Evolutionary conservation across 2,113 vertebrate species (phyloP), one percentile per base, ranked within the genome.

Genomic region (Thamnaconus septentrionalis): DNA sequence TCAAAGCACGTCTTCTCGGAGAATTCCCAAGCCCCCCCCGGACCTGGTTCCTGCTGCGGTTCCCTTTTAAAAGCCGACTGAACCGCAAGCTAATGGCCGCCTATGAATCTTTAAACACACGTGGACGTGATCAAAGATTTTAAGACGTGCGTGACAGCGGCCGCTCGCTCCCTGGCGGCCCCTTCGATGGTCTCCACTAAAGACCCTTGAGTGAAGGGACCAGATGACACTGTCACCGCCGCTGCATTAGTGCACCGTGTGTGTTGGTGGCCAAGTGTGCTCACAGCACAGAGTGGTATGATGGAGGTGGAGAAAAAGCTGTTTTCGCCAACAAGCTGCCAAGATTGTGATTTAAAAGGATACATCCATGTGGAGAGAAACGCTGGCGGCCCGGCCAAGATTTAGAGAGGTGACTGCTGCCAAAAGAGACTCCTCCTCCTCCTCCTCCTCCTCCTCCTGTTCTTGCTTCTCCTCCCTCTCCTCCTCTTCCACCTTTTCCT

Each of bases 51-150:
- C 77, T 62, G 56, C 61, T 54, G 18, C 18, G 18, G 18, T 31
- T 71, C 66, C 59, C 58, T 72, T 82, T 81, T 89, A 83, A 87
- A 88, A 80, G 82, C 83, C 71, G 64, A 79, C 79, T 83, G 79
- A 31, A 83, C 84, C 71, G 71, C 81, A 76, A 81, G 75, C 84
- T 88, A 87, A 90, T 87, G 83, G 78, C 54, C 41, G 54, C 5
- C 9, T 75, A 88, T 90, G 56, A 89, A 89, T 87, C 70, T 89
- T 90, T 90, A 81, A 90, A 85, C 75, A 75, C 76, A 55, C 71
- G 76, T 75, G 71, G 78, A 82, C 64, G 71, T 66, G 61, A 79
- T 83, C 69, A 85, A 81, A 85, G 74, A 83, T 83, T 83, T 86
- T 75, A 55, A 71, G 81, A 84, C 55, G 73, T 77, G 75, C 60